These are phyloP conservation scores for Palythoa caribaeorum DNA, from an alignment of 92 coral and sea anemone species.

Conservation along the genomic window DNA sequence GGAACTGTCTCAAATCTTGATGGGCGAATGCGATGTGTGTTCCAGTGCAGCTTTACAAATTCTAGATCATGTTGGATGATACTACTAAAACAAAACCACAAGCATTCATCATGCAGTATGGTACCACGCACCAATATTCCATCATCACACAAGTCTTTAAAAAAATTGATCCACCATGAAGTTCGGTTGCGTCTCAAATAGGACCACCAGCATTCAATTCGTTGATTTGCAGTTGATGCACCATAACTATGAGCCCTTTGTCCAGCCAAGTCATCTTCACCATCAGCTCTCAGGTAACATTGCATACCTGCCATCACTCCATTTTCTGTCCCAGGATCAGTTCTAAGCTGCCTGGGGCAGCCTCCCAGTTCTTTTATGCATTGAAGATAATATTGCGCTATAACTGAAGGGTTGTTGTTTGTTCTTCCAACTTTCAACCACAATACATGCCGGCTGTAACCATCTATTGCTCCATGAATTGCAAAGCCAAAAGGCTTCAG, in stretches of 20 bases:
- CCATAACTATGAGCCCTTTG: constrained; percentile 53
- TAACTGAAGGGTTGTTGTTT: constrained; percentile 55
- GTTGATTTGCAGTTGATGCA: constrained; percentile 66
- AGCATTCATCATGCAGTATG: constrained; percentile 57
- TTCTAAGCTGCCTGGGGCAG: constrained; percentile 64
- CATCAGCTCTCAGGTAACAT: constrained; percentile 64
- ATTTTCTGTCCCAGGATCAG: constrained; percentile 72
- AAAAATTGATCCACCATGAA: constrained; percentile 72
- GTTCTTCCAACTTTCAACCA: constrained; percentile 61
- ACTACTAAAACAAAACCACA: constrained; percentile 65
- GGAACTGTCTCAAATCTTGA: constrained; percentile 60
- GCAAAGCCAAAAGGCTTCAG: constrained; percentile 58
- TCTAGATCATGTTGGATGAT: constrained; percentile 65
- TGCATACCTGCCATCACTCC: constrained; percentile 67
- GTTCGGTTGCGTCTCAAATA: constrained; percentile 51
- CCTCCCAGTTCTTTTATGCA: constrained; percentile 66
- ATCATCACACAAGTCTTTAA: constrained; percentile 58
- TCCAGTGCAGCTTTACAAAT: constrained; percentile 62
- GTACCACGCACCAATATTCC: constrained; percentile 46
- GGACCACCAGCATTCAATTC: constrained; percentile 71
- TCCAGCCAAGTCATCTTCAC: constrained; percentile 64
- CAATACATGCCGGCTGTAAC: constrained; percentile 59
- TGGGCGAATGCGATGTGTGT: constrained; percentile 62
- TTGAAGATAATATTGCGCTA: constrained; percentile 45
- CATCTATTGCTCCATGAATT: constrained; percentile 59